A percentile compares a stretch with the other conserved stretches of the same genome.
Evolutionary conservation across 2,888 invertebrate species (phyloP).

Genomic region (Andrena bucephala): DNA sequence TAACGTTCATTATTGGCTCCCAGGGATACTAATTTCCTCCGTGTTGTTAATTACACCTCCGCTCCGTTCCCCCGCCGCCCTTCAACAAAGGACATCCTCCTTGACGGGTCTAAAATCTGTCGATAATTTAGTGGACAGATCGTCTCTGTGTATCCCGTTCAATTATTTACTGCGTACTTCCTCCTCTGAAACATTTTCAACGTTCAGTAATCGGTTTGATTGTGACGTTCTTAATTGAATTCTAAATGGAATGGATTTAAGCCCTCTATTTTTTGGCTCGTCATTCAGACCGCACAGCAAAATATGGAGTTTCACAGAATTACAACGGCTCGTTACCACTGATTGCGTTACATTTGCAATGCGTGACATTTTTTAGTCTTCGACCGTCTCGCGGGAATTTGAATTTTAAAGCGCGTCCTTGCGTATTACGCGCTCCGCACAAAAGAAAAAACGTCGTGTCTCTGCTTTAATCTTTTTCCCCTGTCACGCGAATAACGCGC

Average conservation of each 20-base stretch:
- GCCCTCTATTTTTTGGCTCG: too few species aligned
- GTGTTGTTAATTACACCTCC: conserved; percentile 22
- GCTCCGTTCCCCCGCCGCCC: too few species aligned
- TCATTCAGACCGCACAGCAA: too few species aligned
- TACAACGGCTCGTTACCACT: background rate
- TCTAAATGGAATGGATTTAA: too few species aligned
- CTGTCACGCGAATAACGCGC: conserved; percentile 16
- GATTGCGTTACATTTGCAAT: background rate
- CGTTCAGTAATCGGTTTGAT: too few species aligned
- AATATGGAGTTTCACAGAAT: background rate
- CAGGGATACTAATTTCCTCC: background rate
- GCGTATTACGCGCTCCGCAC: background rate
- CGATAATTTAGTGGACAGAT: background rate
- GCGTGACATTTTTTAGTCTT: background rate
- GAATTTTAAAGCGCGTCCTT: conserved; percentile 42
- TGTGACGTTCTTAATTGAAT: too few species aligned
- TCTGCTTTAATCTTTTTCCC: conserved; percentile 43
- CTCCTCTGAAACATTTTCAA: too few species aligned
- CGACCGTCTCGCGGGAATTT: conserved; percentile 8
- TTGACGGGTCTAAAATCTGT: background rate
- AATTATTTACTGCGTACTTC: too few species aligned
- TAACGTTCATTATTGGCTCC: conserved; percentile 26
- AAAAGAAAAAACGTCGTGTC: conserved; percentile 29
- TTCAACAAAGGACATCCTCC: background rate
- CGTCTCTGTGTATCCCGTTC: background rate